phyloP scores from a whole-genome alignment of 2,797 vertebrate genomes.

The Semotilus atromaculatus region DNA sequence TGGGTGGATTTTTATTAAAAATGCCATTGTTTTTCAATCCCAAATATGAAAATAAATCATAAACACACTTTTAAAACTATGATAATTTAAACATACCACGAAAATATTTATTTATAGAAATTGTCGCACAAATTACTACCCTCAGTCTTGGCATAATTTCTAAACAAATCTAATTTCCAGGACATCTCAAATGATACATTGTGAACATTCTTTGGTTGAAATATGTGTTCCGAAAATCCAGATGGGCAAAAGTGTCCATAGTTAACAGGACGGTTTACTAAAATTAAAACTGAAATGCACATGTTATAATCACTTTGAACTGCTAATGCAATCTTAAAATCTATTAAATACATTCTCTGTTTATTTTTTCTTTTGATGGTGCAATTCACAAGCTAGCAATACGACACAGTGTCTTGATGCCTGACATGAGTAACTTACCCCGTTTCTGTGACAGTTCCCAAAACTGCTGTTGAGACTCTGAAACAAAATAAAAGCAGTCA shows the following conservation, averaged over 20 bases:
- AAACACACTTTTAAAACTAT: not conserved
- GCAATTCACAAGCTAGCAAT: not conserved
- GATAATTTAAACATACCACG: not conserved
- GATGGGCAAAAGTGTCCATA: not conserved
- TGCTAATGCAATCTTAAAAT: not conserved
- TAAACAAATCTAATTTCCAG: not conserved
- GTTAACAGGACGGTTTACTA: too few relatives aligned
- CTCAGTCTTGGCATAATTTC: not conserved
- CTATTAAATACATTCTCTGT: not conserved
- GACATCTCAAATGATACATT: not conserved
- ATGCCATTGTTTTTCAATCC: not conserved
- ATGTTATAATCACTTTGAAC: not conserved
- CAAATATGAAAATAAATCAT: not conserved
- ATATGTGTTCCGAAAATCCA: not conserved
- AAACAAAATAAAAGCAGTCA: constrained; percentile 59
- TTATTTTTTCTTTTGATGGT: not conserved
- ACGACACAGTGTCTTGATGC: not conserved
- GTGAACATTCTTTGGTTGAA: not conserved
- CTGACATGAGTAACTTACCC: constrained; percentile 78
- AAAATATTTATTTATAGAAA: not conserved
- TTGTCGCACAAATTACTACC: not conserved
- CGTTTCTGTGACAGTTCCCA: constrained; percentile 85
- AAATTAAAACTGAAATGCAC: not conserved
- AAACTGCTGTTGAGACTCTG: constrained; percentile 90
- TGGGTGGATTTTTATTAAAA: not conserved